phyloP scores from a whole-genome alignment of 2,113 vertebrate genomes.

The Eptesicus fuscus region DNA sequence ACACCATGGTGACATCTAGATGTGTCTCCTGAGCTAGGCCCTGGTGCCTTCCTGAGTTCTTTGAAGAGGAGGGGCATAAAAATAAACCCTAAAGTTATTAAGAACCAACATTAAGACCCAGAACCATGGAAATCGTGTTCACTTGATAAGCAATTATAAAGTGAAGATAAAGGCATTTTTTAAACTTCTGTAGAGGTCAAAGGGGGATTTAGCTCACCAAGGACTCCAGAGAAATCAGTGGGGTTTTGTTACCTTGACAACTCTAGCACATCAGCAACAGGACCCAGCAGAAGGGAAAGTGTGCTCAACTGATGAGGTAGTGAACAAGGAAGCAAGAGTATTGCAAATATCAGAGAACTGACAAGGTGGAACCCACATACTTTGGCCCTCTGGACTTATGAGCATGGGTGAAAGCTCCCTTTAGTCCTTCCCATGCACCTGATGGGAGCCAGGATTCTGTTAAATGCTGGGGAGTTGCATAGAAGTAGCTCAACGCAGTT shows the following conservation, averaged over 20 bases:
- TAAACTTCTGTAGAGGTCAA: background rate
- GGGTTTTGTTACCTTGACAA: background rate
- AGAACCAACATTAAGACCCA: background rate
- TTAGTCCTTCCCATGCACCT: background rate
- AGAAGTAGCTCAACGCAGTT: constrained; percentile 5
- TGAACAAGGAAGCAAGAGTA: background rate
- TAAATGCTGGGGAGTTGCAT: background rate
- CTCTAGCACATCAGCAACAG: background rate
- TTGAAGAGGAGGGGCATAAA: background rate
- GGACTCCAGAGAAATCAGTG: background rate
- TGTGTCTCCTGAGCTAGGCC: background rate
- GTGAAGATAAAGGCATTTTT: background rate
- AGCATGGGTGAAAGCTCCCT: background rate
- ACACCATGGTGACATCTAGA: background rate
- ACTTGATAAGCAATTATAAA: constrained; percentile 22
- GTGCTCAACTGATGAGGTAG: background rate
- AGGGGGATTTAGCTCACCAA: background rate
- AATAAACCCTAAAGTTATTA: constrained; percentile 5
- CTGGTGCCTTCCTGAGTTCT: background rate
- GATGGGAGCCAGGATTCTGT: background rate
- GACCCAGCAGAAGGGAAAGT: background rate
- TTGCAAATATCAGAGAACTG: background rate
- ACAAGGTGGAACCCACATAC: background rate
- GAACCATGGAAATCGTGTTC: background rate
- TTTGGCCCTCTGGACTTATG: background rate